phyloP scores from a whole-genome alignment of 2,113 vertebrate species.

The Oriolus oriolus region DNA sequence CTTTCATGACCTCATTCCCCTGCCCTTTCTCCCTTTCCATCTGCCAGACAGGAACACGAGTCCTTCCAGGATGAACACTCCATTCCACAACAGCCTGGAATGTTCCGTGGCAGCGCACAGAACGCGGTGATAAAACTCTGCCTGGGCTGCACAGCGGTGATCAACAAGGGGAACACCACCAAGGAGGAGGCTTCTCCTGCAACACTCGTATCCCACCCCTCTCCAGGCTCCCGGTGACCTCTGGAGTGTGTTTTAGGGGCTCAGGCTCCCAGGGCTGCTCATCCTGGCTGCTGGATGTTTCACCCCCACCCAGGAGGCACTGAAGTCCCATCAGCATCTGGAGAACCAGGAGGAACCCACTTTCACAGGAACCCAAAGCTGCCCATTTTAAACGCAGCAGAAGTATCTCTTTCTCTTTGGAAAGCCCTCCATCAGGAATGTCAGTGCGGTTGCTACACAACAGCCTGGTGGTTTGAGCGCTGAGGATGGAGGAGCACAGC shows the following conservation, averaged over 20 bases:
- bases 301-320: neutral
- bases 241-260: neutral
- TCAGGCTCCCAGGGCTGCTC: neutral
- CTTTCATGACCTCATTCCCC: slow-evolving; percentile 18
- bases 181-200: neutral
- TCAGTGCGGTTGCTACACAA: neutral
- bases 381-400: neutral
- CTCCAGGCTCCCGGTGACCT: neutral
- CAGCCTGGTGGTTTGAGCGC: neutral
- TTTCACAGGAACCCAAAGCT: neutral
- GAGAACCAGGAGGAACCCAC: neutral
- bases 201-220: neutral
- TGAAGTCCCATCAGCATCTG: neutral
- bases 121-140: rapidly evolving
- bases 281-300: neutral
- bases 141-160: neutral
- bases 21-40: neutral
- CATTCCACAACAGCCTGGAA: neutral
- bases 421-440: neutral
- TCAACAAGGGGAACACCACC: rapidly evolving
- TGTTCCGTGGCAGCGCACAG: neutral
- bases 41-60: neutral
- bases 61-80: neutral
- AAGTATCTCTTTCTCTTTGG: neutral
- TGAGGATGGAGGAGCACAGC: neutral